A percentile compares a stretch with the other conserved stretches of the same genome.
These are phyloP conservation scores for Glyptemys insculpta DNA, from an alignment of 2,797 vertebrate genomes.

Conservation along the genomic window DNA sequence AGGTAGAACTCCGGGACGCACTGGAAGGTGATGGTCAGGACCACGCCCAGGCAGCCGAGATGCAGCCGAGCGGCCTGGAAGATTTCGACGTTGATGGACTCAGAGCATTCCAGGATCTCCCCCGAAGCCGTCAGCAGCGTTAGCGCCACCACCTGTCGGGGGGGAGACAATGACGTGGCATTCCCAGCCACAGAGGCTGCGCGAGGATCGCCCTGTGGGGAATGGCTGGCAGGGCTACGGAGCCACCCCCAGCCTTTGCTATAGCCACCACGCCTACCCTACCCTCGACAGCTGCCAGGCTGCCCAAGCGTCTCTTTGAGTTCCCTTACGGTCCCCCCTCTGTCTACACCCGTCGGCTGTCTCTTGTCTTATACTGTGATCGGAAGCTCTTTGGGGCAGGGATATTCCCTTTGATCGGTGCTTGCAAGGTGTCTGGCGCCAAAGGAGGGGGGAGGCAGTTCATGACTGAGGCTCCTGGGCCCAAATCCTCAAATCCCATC, in stretches of 20 bases:
- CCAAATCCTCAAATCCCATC: too few relatives aligned
- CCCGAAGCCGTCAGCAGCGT: slow-evolving; percentile 73
- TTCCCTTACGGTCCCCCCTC: neutral
- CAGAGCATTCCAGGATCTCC: slow-evolving; percentile 75
- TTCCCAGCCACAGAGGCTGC: rapidly evolving
- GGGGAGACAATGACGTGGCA: neutral
- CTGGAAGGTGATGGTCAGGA: slow-evolving; percentile 81
- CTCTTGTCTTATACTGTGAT: neutral
- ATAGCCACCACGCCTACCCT: neutral
- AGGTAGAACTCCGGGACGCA: slow-evolving; percentile 77
- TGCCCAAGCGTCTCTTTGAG: neutral
- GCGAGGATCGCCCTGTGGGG: rapidly evolving
- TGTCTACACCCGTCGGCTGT: neutral
- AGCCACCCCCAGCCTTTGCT: neutral
- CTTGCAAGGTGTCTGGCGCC: neutral
- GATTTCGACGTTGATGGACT: slow-evolving; percentile 62
- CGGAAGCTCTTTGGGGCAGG: neutral
- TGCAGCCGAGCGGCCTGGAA: slow-evolving; percentile 78
- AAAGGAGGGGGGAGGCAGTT: rapidly evolving
- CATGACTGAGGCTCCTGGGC: neutral
- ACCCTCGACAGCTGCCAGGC: neutral
- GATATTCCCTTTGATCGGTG: too few relatives aligned
- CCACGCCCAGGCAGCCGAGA: slow-evolving; percentile 77
- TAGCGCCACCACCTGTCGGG: slow-evolving; percentile 66
- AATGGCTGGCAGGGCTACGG: too few relatives aligned